Evolutionary conservation across 1,140 invertebrate species (phyloP).

Genomic region (Drosophila sechellia): DNA sequence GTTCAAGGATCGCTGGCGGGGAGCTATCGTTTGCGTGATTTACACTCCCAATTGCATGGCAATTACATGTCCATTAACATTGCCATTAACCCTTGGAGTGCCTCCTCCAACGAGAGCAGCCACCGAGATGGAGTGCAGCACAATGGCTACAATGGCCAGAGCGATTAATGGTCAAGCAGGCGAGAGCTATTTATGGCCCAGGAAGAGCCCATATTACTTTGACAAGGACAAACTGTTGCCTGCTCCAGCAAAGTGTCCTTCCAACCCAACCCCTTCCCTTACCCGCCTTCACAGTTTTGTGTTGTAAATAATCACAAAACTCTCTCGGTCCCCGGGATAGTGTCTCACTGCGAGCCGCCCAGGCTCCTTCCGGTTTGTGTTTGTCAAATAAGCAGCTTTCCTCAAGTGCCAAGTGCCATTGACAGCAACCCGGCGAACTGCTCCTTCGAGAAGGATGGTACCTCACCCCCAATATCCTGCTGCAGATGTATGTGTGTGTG

Average conservation of each 20-base stretch:
- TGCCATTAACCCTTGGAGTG: slow-evolving; percentile 73
- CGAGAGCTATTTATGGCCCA: slow-evolving; percentile 47
- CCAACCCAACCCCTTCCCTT: not conserved
- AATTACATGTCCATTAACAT: slow-evolving; percentile 81
- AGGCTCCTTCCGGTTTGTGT: slow-evolving; percentile 42
- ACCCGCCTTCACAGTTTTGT: slow-evolving; percentile 14
- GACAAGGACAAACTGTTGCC: slow-evolving; percentile 55
- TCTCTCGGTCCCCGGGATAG: slow-evolving; percentile 27
- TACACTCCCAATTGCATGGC: slow-evolving; percentile 74
- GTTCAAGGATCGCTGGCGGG: slow-evolving; percentile 22
- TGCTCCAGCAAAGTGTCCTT: not conserved
- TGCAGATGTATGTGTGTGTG: not conserved
- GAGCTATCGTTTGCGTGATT: slow-evolving; percentile 61
- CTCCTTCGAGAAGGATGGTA: slow-evolving; percentile 9
- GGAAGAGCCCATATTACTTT: slow-evolving; percentile 50
- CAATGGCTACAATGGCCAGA: slow-evolving; percentile 28
- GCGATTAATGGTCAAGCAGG: slow-evolving; percentile 49
- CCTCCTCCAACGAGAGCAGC: not conserved
- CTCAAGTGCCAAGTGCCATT: slow-evolving; percentile 56
- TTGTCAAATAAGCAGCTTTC: slow-evolving; percentile 61
- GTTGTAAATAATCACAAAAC: slow-evolving; percentile 64
- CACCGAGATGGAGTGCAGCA: slow-evolving; percentile 14
- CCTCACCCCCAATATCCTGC: not conserved
- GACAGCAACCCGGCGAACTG: slow-evolving; percentile 24
- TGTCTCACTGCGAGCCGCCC: slow-evolving; percentile 13